Conservation (phyloP, 2,888 invertebrate species). For the Trisateles emortualis region DNA sequence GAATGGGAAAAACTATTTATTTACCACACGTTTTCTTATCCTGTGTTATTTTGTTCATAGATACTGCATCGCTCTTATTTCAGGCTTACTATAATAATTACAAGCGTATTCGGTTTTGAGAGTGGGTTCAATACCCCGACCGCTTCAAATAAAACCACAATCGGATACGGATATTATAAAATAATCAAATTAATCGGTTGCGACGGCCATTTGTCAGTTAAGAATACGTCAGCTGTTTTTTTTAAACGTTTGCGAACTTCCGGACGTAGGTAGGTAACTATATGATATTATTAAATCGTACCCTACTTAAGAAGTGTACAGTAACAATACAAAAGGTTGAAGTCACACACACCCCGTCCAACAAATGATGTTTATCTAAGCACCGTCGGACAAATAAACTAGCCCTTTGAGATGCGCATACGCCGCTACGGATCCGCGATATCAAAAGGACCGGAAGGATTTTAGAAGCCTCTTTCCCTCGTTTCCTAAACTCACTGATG, state of each 20-base stretch:
- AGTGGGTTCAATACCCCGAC: conserved; percentile 2
- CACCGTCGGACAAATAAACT: conserved; percentile 67
- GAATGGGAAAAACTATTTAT: too few species aligned
- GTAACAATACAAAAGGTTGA: conserved; percentile 68
- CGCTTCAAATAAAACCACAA: conserved; percentile 15
- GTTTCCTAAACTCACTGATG: conserved; percentile 52
- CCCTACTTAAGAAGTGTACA: conserved; percentile 50
- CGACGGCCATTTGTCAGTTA: conserved; percentile 21
- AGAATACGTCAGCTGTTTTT: conserved; percentile 19
- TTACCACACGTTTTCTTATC: too few species aligned
- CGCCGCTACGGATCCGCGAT: conserved; percentile 68
- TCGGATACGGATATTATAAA: conserved; percentile 26
- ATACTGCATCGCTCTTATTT: not conserved
- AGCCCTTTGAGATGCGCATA: conserved; percentile 71
- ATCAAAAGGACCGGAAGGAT: conserved; percentile 81
- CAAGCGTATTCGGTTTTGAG: not conserved
- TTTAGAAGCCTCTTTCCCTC: conserved; percentile 55
- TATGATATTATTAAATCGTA: conserved; percentile 66
- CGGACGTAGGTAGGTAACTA: conserved; percentile 59
- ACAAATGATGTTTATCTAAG: conserved; percentile 76
- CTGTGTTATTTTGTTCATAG: too few species aligned
- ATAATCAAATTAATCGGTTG: conserved; percentile 32
- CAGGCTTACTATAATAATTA: too few species aligned
- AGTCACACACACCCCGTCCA: conserved; percentile 69
- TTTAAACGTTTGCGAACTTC: conserved; percentile 50